Conservation (phyloP, 2,797 vertebrate species). For the Coreius guichenoti region DNA sequence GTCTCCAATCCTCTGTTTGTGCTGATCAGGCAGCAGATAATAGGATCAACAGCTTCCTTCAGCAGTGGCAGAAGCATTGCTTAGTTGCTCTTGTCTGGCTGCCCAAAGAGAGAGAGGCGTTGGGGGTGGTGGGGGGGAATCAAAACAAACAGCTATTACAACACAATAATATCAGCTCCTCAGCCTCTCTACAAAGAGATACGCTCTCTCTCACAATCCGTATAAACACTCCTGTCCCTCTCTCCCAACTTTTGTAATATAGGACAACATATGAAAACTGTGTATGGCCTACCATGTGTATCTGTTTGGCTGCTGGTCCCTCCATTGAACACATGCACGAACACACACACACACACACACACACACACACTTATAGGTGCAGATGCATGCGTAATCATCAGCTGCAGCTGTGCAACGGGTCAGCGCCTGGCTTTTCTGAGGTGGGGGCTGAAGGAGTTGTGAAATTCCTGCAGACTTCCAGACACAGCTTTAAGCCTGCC, state of each 20-base stretch:
- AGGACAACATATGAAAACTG: constrained; percentile 54
- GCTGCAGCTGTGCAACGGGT: constrained; percentile 73
- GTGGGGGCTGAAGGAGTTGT: constrained; percentile 73
- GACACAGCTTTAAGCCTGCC: constrained; percentile 62
- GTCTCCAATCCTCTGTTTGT: constrained; percentile 60
- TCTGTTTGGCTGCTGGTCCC: constrained; percentile 42
- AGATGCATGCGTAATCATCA: constrained; percentile 62
- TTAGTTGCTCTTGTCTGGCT: constrained; percentile 52
- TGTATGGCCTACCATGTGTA: constrained; percentile 48
- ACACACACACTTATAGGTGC: constrained; percentile 60
- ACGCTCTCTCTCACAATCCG: constrained; percentile 14
- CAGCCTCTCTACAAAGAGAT: constrained; percentile 37
- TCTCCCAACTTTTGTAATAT: constrained; percentile 48
- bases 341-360: constrained; percentile 60
- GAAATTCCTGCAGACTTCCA: constrained; percentile 76
- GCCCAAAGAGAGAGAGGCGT: constrained; percentile 38
- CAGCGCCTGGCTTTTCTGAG: constrained; percentile 70
- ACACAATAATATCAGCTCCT: constrained; percentile 59
- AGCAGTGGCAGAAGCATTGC: constrained; percentile 55
- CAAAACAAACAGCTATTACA: constrained; percentile 58
- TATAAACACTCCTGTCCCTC: background rate
- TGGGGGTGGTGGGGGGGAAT: background rate
- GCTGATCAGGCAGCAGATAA: constrained; percentile 66
- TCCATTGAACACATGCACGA: constrained; percentile 54
- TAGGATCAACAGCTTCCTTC: constrained; percentile 61